Percentiles rank a stretch among this genome's conserved stretches.
phyloP scores from a whole-genome alignment of 2,888 invertebrate genomes.

The Rhagophthalmus giganteus region DNA sequence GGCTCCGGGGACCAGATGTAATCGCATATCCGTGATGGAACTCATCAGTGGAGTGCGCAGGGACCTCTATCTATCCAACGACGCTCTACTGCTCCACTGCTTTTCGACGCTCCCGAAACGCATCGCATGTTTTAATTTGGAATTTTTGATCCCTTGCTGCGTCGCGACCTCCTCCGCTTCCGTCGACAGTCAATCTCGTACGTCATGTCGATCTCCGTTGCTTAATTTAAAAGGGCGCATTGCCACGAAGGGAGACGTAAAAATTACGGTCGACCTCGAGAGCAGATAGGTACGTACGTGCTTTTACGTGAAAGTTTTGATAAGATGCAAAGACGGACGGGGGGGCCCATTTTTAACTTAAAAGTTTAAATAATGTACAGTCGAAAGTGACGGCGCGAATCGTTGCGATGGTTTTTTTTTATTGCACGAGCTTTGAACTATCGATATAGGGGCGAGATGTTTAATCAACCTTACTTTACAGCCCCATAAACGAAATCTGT shows the following conservation, averaged over 20 bases:
- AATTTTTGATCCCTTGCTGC: conserved; percentile 34
- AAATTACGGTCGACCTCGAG: conserved; percentile 8
- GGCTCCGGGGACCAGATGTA: conserved; percentile 46
- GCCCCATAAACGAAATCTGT: conserved; percentile 32
- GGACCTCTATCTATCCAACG: conserved; percentile 35
- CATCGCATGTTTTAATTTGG: conserved; percentile 39
- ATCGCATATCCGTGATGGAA: conserved; percentile 49
- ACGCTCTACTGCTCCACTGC: conserved; percentile 27
- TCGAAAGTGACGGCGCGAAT: no score
- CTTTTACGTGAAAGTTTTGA: neutral
- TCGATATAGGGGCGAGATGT: no score
- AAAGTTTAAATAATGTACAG: no score
- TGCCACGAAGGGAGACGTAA: conserved; percentile 16
- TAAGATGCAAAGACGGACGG: neutral
- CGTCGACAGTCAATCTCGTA: conserved; percentile 24
- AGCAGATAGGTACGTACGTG: neutral
- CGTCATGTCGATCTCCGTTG: conserved; percentile 24
- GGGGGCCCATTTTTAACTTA: no score
- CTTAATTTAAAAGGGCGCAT: conserved; percentile 23
- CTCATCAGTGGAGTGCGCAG: conserved; percentile 48
- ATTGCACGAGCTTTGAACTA: no score
- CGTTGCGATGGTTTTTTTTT: no score
- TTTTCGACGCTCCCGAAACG: conserved; percentile 23
- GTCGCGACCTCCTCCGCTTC: conserved; percentile 16
- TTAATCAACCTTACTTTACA: conserved; percentile 37